Evolutionary conservation across 2,113 vertebrate genomes (phyloP), one percentile per base, ranked within the genome.

Genomic region (Regulus satrapa): DNA sequence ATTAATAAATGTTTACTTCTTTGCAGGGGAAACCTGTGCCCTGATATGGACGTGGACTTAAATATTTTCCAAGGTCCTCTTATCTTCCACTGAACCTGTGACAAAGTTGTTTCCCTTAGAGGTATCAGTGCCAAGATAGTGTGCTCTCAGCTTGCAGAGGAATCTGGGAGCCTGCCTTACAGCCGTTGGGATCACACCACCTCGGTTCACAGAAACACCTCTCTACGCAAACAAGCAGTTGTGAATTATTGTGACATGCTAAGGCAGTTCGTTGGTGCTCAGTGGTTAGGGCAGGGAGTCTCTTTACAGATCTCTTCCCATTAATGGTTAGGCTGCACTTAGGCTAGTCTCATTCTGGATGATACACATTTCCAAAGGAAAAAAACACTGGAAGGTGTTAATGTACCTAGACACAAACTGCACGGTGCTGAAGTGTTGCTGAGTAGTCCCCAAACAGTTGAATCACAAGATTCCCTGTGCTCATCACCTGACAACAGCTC

Each of bases 1-100:
- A 94, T 94, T 97, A 97, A 97, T 85, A n/a, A 68, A 11, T 58
- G 74, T 94, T 88, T 96, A 93, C 90, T 97, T 97, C 96, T 96
- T 95, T 97, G 83, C 93, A 97, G 96, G 96, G 82, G 62, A 94
- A 89, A 68, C 95, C 78, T 58, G 48, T 94, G 83, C 66, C 78
- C 69, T 93, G 89, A 95, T 77, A 94, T 93, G 93, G 84, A 4
- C 80, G 46, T 94, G 94, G 86, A 95, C 59, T 91, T 94, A 78
- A 75, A 52, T 74, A 28, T 21, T 80, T 89, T 62, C 48, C 82
- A 88, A 85, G 87, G n/a, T 82, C 87, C 31, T 81, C 76, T 75
- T 89, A 54, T 89, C 55, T 67, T 85, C 86, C 68, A 64, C 51
- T 74, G 82, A 64, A 63, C 63, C 48, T 85, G 45, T 82, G 67